A percentile compares a stretch with the other conserved stretches of the same genome.
These are phyloP conservation scores for Ormyrus rosae DNA, from an alignment of 2,888 invertebrate species.

Conservation along the genomic window DNA sequence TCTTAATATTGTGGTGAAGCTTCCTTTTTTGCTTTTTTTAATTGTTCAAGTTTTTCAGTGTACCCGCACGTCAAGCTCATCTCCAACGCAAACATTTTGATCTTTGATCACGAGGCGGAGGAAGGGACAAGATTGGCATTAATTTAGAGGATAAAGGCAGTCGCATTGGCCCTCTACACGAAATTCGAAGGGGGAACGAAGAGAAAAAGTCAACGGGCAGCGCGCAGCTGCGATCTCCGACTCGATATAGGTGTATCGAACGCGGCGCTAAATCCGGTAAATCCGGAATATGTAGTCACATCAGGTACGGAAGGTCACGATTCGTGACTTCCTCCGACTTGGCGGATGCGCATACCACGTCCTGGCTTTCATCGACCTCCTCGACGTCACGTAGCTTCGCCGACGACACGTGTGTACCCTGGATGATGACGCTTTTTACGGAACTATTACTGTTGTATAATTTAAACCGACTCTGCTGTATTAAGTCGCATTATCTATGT, in stretches of 20 bases:
- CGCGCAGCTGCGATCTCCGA: slow-evolving; percentile 4
- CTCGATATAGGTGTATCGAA: neutral
- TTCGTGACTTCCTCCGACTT: slow-evolving; percentile 70
- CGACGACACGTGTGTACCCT: slow-evolving; percentile 29
- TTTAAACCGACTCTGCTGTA: slow-evolving; percentile 5
- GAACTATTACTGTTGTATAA: neutral
- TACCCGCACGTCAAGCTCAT: neutral
- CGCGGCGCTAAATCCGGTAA: slow-evolving; percentile 55
- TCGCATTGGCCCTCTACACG: slow-evolving; percentile 20
- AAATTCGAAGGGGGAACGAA: neutral
- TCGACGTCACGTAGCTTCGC: slow-evolving; percentile 67
- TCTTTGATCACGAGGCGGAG: too few species aligned
- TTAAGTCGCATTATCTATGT: neutral
- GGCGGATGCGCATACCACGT: slow-evolving; percentile 71
- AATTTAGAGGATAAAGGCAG: slow-evolving; percentile 32
- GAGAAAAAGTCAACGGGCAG: neutral
- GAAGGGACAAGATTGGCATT: slow-evolving; percentile 14
- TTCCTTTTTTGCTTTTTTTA: neutral
- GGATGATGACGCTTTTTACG: neutral
- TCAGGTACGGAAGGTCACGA: slow-evolving; percentile 67
- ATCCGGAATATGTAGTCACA: slow-evolving; percentile 65
- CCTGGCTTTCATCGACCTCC: slow-evolving; percentile 66
- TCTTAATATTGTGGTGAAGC: too few species aligned
- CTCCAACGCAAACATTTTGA: too few species aligned
- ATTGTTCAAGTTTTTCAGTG: neutral